phyloP scores from a whole-genome alignment of 2,888 invertebrate genomes.

The Gymnosoma rotundatum region DNA sequence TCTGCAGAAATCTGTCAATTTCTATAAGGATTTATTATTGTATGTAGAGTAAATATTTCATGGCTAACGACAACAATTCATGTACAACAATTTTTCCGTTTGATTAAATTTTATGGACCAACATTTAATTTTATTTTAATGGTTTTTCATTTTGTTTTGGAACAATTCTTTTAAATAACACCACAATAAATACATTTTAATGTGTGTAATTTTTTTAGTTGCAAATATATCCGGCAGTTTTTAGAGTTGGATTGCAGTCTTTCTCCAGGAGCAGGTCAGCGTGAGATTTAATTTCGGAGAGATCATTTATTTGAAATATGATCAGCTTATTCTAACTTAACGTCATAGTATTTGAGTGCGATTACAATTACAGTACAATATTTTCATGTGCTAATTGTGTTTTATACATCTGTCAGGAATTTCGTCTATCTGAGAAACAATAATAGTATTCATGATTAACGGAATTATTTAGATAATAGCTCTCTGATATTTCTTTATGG shows the following conservation, averaged over 20 bases:
- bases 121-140: constrained; percentile 61
- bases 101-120: constrained; percentile 67
- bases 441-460: too few relatives aligned
- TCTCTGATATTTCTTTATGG: too few relatives aligned
- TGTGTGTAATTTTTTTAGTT: too few relatives aligned
- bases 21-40: constrained; percentile 64
- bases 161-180: background rate
- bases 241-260: background rate
- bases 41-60: constrained; percentile 64
- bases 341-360: too few relatives aligned
- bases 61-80: constrained; percentile 62
- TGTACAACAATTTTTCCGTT: constrained; percentile 65
- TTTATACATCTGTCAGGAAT: too few relatives aligned
- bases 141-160: constrained; percentile 24
- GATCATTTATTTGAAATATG: too few relatives aligned
- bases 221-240: background rate
- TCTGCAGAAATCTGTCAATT: constrained; percentile 60
- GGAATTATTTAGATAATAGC: too few relatives aligned
- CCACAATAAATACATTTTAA: constrained; percentile 17
- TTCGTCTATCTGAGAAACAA: too few relatives aligned
- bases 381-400: too few relatives aligned
- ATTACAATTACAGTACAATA: too few relatives aligned
- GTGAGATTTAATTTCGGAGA: too few relatives aligned
- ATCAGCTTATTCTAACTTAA: too few relatives aligned
- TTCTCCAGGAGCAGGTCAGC: background rate